Evolutionary conservation across 30 jellyfish, hydroid and myxozoan species (phyloP).

Genomic region (Haliclystus octoradiatus): DNA sequence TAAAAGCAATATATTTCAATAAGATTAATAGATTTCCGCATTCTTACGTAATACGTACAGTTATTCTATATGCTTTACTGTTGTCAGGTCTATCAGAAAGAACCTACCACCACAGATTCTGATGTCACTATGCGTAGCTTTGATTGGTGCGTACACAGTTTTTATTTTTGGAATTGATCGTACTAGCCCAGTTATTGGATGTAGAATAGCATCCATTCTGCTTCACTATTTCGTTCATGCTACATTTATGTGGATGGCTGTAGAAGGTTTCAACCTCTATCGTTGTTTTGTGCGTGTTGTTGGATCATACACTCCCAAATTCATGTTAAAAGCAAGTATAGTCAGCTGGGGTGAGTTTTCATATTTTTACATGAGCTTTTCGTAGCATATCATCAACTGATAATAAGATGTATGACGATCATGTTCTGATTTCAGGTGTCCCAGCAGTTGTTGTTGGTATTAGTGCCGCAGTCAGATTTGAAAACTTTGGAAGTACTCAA

Average conservation of each 20-base stretch:
- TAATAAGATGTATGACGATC: too few species aligned
- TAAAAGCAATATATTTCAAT: too few species aligned
- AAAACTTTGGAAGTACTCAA: background rate
- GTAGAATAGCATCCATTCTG: slow-evolving; percentile 55
- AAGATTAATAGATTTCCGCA: too few species aligned
- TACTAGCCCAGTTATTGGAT: slow-evolving; percentile 35
- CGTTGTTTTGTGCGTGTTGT: slow-evolving; percentile 54
- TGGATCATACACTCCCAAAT: background rate
- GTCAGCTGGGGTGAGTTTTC: background rate
- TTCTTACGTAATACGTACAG: too few species aligned
- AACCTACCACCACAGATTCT: slow-evolving; percentile 72
- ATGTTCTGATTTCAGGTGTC: too few species aligned
- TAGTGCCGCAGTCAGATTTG: background rate
- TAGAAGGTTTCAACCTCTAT: slow-evolving; percentile 31
- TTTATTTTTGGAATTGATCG: slow-evolving; percentile 60
- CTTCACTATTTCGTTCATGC: slow-evolving; percentile 67
- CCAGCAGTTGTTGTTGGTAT: background rate
- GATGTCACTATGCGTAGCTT: slow-evolving; percentile 47
- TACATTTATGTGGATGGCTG: background rate
- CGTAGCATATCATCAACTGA: too few species aligned
- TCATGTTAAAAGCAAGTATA: background rate
- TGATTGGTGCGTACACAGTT: slow-evolving; percentile 25
- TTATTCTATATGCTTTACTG: too few species aligned
- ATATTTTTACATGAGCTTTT: too few species aligned
- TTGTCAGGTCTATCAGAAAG: slow-evolving; percentile 59